phyloP scores from a whole-genome alignment of 2,888 invertebrate species.

The Lasioglossum figueresi region DNA sequence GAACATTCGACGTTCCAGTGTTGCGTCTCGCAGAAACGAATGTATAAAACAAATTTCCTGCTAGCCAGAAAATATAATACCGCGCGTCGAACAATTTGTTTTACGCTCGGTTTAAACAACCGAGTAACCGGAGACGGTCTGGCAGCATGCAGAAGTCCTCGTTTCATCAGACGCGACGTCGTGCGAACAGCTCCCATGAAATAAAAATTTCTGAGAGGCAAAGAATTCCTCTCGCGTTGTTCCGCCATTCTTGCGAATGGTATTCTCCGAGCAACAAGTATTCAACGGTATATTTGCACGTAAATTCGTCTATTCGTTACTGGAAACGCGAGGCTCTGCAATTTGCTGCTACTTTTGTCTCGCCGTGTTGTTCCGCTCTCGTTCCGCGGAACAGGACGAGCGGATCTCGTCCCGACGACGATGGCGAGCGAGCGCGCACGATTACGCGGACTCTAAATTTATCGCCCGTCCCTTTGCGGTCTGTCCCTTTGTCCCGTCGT shows the following conservation, averaged over 20 bases:
- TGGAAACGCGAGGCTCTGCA: background rate
- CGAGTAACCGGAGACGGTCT: background rate
- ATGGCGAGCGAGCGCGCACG: background rate
- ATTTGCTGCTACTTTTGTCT: constrained; percentile 1
- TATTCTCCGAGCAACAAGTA: constrained; percentile 6
- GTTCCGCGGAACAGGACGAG: background rate
- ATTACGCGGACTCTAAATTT: constrained; percentile 31
- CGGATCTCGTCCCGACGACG: background rate
- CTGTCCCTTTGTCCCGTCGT: constrained; percentile 14
- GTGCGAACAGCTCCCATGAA: background rate
- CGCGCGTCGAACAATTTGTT: background rate
- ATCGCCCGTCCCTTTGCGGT: constrained; percentile 15
- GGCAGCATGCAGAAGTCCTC: too few species aligned
- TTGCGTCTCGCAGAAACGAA: background rate
- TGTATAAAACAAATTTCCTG: background rate
- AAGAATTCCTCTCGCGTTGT: background rate
- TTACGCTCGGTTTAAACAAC: background rate
- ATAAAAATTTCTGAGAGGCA: constrained; percentile 4
- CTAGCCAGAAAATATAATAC: background rate
- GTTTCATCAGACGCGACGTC: background rate
- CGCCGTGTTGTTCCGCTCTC: background rate
- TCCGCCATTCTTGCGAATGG: background rate
- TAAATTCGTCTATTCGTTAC: constrained; percentile 17
- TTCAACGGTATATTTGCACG: constrained; percentile 1
- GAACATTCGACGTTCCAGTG: too few species aligned